A percentile compares a stretch with the other conserved stretches of the same genome.
These are phyloP conservation scores for Monopis laevigella DNA, from an alignment of 2,888 invertebrate species.

Conservation along the genomic window DNA sequence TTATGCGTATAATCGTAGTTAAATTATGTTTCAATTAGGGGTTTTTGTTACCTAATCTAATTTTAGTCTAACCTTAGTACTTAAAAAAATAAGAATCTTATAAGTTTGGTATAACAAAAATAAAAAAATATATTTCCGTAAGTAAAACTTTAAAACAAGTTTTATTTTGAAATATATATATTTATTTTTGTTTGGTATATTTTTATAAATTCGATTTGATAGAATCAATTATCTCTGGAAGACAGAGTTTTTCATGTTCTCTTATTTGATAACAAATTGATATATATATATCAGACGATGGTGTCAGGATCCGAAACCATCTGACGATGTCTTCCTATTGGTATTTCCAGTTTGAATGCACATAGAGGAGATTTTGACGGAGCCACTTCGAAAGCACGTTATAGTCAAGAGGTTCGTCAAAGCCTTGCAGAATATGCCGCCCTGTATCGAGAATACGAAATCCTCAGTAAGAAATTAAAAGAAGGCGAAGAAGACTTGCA, in stretches of 20 bases:
- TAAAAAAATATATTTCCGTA: not conserved
- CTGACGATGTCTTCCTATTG: not conserved
- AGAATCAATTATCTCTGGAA: too few relatives aligned
- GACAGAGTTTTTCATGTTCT: too few relatives aligned
- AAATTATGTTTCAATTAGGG: too few relatives aligned
- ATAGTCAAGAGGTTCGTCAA: constrained; percentile 37
- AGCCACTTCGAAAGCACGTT: constrained; percentile 37
- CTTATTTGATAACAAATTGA: too few relatives aligned
- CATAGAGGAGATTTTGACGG: constrained; percentile 39
- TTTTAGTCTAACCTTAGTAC: too few relatives aligned
- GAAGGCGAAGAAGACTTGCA: constrained; percentile 32
- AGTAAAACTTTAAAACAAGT: not conserved
- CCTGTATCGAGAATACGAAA: constrained; percentile 43
- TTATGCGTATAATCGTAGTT: too few relatives aligned
- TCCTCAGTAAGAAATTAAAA: constrained; percentile 31
- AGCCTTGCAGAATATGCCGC: constrained; percentile 43
- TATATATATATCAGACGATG: not conserved
- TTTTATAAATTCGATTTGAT: too few relatives aligned
- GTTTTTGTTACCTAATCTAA: not conserved
- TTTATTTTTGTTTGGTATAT: not conserved
- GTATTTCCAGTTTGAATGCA: constrained; percentile 34
- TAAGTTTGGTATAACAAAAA: too few relatives aligned
- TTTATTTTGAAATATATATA: constrained; percentile 1
- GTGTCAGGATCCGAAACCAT: not conserved
- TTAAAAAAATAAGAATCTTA: too few relatives aligned